Evolutionary conservation across 2,888 invertebrate species (phyloP), one percentile per base, ranked within the genome.

Genomic region (Nasonovia ribisnigri): DNA sequence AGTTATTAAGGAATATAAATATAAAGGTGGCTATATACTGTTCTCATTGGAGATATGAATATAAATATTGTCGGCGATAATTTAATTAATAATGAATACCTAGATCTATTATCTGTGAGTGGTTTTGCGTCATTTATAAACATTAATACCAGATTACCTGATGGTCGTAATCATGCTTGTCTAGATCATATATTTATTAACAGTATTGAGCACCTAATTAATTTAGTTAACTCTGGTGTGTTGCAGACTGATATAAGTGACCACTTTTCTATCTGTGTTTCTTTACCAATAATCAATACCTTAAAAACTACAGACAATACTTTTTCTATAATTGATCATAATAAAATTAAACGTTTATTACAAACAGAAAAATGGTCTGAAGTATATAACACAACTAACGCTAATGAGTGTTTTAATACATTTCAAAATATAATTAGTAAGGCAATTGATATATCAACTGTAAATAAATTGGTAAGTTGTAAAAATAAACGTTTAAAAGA

Each of bases 1-100:
- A 91, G 51, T 91, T 57, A 24, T 91, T 20, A 10, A 1, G 10
- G 54, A 54, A 54, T 46, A 84, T 42, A 91, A 84, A 84, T n/a
- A 91, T 29, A 84, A 91, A 26, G 91, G 43, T 51, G 8, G 26
- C 54, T 91, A 91, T 91, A 91, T 29, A 51, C 84, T 42, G 26
- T 91, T 13, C 91, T 91, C 24, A 91, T 91, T 46, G 54, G 60
- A 11, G 51, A 91, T 90, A 84, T 91, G 43, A 91, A 91, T 42
- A 91, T 91, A 29, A 91, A 91, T 43, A 84, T 91, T 54, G 16
- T 91, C 3, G 91, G 84, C 0, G 51, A 77, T 16, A 90, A 90
- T 89, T 29, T 26, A 67, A 43, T 60, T 43, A 90, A 54, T 54
- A 90, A 67, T 90, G 90, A 67, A 51, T 90, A 67, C 24, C 2